Percentiles rank a stretch among this genome's conserved stretches.
These are phyloP conservation scores for Hoplodrina blanda DNA, from an alignment of 2,888 invertebrate species.

Conservation along the genomic window DNA sequence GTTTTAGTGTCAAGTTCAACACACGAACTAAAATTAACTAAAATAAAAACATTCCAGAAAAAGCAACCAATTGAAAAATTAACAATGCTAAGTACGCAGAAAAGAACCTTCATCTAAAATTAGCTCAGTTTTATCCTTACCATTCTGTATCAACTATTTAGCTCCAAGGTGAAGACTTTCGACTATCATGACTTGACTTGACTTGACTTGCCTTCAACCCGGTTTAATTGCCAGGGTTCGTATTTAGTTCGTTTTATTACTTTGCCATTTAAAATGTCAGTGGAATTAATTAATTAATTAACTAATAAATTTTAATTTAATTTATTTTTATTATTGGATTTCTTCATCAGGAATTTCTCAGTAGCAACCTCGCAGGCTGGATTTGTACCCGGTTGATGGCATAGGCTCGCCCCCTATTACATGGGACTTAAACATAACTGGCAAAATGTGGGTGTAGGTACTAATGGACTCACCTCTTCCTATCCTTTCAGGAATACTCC, in stretches of 20 bases:
- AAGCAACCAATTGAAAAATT: not conserved
- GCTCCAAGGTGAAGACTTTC: slow-evolving; percentile 49
- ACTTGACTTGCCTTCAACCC: slow-evolving; percentile 47
- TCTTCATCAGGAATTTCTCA: no score
- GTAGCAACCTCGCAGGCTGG: no score
- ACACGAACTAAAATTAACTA: not conserved
- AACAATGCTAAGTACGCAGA: not conserved
- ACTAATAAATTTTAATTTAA: no score
- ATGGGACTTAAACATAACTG: no score
- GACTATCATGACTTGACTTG: slow-evolving; percentile 31
- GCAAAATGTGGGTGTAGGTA: no score
- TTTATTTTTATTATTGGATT: no score
- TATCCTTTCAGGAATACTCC: no score
- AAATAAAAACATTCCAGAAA: slow-evolving; percentile 1
- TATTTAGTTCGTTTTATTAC: slow-evolving; percentile 4
- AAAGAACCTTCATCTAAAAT: slow-evolving; percentile 29
- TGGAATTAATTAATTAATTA: not conserved
- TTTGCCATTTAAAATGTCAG: slow-evolving; percentile 6
- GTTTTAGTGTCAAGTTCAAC: not conserved
- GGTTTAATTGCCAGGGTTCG: slow-evolving; percentile 24
- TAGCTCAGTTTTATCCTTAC: slow-evolving; percentile 20
- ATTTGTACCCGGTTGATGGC: no score
- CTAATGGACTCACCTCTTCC: no score
- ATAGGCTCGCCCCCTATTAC: no score
- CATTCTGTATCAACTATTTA: slow-evolving; percentile 33